phyloP scores from a whole-genome alignment of 2,797 vertebrate genomes.

The Darevskia mixta region DNA sequence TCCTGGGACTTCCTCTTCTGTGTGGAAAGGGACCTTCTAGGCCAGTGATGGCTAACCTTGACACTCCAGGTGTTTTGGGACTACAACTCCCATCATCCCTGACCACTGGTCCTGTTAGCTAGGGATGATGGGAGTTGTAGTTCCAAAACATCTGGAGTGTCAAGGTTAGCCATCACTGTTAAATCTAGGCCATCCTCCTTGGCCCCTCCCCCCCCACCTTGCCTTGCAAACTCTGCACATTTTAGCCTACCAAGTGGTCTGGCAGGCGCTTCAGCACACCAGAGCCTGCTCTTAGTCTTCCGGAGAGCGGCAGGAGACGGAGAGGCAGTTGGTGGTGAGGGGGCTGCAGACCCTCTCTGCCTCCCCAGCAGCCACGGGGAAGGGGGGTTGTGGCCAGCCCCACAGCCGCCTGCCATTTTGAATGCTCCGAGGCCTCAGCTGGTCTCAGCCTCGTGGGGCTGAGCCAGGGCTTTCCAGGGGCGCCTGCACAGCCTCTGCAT shows the following conservation, averaged over 20 bases:
- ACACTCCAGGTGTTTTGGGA: too few species aligned
- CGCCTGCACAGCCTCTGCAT: too few species aligned
- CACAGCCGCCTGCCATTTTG: background rate
- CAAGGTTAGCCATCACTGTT: too few species aligned
- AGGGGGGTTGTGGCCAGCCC: too few species aligned
- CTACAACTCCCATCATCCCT: too few species aligned
- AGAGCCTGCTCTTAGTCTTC: background rate
- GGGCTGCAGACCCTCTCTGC: too few species aligned
- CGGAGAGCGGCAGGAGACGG: background rate
- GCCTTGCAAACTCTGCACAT: fast-evolving
- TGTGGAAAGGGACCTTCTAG: fast-evolving
- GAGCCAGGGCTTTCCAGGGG: background rate
- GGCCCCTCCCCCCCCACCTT: background rate
- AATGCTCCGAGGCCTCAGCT: background rate
- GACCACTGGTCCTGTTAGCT: too few species aligned
- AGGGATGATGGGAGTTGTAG: too few species aligned
- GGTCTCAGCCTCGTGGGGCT: background rate
- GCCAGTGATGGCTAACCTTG: too few species aligned
- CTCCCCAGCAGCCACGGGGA: too few species aligned
- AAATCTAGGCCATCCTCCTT: fast-evolving
- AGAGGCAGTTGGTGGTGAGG: background rate
- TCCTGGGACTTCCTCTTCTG: too few species aligned
- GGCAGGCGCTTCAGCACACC: background rate
- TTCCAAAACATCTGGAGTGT: too few species aligned
- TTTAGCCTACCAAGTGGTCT: background rate